phyloP scores from a whole-genome alignment of 2,113 vertebrate species.

The Siniperca chuatsi region DNA sequence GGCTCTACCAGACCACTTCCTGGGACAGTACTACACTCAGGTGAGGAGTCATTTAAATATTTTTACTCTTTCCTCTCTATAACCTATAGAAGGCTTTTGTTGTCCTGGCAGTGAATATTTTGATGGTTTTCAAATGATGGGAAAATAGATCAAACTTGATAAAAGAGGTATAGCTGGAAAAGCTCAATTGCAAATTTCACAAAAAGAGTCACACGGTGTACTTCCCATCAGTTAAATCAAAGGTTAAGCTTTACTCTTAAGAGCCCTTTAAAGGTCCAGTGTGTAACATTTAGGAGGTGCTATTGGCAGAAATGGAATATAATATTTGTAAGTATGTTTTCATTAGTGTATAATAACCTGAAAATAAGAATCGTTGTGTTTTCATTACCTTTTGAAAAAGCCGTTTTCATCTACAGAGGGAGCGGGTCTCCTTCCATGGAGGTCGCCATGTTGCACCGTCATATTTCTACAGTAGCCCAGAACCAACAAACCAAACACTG shows the following conservation, averaged over 20 bases:
- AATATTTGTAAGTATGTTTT: no score
- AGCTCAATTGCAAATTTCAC: background rate
- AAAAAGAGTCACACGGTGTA: background rate
- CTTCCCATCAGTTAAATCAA: background rate
- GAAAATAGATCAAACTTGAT: background rate
- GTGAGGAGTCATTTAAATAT: conserved; percentile 54
- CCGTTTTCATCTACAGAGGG: no score
- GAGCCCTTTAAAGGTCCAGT: no score
- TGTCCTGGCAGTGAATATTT: background rate
- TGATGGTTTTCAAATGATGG: background rate
- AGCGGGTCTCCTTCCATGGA: no score
- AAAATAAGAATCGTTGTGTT: no score
- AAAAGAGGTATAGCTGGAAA: background rate
- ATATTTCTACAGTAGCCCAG: no score
- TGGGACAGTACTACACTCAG: conserved; percentile 78
- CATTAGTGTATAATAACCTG: no score
- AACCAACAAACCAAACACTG: no score
- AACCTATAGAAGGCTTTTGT: background rate
- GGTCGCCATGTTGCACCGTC: no score
- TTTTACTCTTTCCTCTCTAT: background rate
- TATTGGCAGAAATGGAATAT: no score
- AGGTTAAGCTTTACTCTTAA: background rate
- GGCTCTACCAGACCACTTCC: conserved; percentile 64
- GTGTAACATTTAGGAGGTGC: no score
- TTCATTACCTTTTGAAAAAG: no score